These are phyloP conservation scores for Daktulosphaira vitifoliae DNA, from an alignment of 1,140 invertebrate species.

Conservation along the genomic window DNA sequence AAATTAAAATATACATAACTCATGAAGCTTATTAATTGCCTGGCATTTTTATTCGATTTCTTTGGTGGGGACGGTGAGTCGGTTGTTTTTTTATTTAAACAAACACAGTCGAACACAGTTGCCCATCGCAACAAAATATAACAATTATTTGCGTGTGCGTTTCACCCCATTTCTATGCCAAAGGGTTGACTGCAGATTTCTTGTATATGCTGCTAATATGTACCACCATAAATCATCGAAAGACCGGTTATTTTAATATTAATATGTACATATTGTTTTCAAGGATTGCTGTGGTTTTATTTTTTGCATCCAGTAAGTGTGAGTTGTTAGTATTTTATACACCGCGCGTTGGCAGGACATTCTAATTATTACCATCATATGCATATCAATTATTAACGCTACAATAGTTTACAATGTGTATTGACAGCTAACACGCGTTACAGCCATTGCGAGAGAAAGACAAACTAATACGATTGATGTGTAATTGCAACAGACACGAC, in stretches of 20 bases:
- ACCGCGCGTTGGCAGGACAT: constrained; percentile 26
- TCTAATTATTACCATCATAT: constrained; percentile 10
- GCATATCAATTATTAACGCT: constrained; percentile 10
- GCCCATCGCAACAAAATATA: neutral
- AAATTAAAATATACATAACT: too few species aligned
- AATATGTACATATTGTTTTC: neutral
- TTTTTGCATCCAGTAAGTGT: neutral
- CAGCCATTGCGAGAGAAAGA: too few species aligned
- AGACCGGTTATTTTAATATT: constrained; percentile 15
- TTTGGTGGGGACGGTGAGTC: too few species aligned
- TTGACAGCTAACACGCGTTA: too few species aligned
- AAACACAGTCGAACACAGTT: neutral
- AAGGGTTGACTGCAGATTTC: constrained; percentile 9
- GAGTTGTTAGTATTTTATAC: constrained; percentile 3
- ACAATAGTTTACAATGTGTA: neutral
- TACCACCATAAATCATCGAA: constrained; percentile 24
- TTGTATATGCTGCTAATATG: constrained; percentile 11
- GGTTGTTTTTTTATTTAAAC: constrained; percentile 8
- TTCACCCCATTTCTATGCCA: neutral
- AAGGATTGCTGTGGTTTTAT: neutral
- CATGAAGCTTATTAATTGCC: too few species aligned
- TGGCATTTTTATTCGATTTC: too few species aligned
- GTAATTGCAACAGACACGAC: too few species aligned
- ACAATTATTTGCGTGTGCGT: neutral
- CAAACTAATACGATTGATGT: too few species aligned